Base-by-base conservation (phyloP, 2,113 vertebrate genomes). In the Gallinago undulata region DNA sequence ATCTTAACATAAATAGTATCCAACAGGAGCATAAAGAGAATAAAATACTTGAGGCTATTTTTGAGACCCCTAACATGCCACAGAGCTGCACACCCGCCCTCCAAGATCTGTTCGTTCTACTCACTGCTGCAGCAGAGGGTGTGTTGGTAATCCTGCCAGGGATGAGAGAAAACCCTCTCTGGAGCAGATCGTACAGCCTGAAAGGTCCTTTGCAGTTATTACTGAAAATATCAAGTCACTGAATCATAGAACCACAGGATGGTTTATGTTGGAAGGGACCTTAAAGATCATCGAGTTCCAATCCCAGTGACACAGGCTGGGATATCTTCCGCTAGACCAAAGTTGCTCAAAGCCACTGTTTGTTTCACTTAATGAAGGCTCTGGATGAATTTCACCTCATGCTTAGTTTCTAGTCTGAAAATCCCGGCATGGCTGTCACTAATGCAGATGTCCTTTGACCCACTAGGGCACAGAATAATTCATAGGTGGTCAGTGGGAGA, bases 1-100 rank as follows among this genome's bases (percentile, higher is more conserved):
- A 53, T 70, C 87, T 89, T 84, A 84, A 79, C 78, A 94, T 82
- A 96, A 97, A 97, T 94, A 97, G 96, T 75, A 94, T 74, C 87
- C 83, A 93, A 87, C 53, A 55, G 57, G 28, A 94, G 70, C 94
- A 89, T 80, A 91, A 96, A 84, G 70, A 75, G 74, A 93, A 96
- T 95, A 90, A 84, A 95, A 92, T 72, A 97, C 91, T 94, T 0
- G 1, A 87, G 59, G 28, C 88, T 93, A 91, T 94, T 97, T 97
- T 96, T 94, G 72, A 91, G 53, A 68, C 45, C 76, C 81, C 62
- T 91, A 91, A 84, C 57, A 56, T 55, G 50, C 67, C 59, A 57
- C 4, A 1, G 75, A 95, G 67, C 67, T 94, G 80, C 62, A 69
- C 89, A 85, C 80, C 59, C 77, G 0, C 91, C 87, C 67, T 96